These are phyloP conservation scores for Acronicta psi DNA, from an alignment of 2,888 invertebrate species.

Conservation along the genomic window DNA sequence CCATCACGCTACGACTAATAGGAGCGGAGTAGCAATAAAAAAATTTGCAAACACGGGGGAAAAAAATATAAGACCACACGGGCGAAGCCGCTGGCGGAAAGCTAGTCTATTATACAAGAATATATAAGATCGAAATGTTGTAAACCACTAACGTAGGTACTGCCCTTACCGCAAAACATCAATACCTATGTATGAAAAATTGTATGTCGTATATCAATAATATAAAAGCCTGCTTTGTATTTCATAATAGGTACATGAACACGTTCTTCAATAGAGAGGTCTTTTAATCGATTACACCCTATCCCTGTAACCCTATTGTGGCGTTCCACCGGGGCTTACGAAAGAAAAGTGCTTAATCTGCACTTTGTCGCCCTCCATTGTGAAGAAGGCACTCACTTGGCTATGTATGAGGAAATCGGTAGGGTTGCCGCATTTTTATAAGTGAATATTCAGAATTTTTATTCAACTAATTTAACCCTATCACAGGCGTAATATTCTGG, in stretches of 20 bases:
- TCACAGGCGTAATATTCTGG: too few species aligned
- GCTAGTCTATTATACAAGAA: too few species aligned
- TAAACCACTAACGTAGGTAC: too few species aligned
- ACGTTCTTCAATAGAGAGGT: constrained; percentile 16
- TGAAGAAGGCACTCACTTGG: constrained; percentile 51
- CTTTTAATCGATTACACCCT: constrained; percentile 44
- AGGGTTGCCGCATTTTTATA: constrained; percentile 33
- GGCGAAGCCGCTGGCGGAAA: too few species aligned
- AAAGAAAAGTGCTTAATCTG: constrained; percentile 81
- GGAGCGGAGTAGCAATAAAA: too few species aligned
- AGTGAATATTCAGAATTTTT: too few species aligned
- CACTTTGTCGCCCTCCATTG: constrained; percentile 69
- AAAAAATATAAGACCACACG: too few species aligned
- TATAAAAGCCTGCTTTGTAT: background rate
- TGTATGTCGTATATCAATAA: background rate
- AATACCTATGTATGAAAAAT: background rate
- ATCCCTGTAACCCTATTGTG: constrained; percentile 48
- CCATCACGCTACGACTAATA: too few species aligned
- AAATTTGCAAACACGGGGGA: too few species aligned
- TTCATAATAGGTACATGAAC: constrained; percentile 7
- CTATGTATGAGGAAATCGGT: constrained; percentile 48
- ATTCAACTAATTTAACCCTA: too few species aligned
- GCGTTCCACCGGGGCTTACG: constrained; percentile 30
- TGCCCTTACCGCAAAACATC: too few species aligned
- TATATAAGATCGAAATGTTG: too few species aligned